Base-by-base conservation (phyloP, 2,113 vertebrate genomes). In the Misgurnus anguillicaudatus region DNA sequence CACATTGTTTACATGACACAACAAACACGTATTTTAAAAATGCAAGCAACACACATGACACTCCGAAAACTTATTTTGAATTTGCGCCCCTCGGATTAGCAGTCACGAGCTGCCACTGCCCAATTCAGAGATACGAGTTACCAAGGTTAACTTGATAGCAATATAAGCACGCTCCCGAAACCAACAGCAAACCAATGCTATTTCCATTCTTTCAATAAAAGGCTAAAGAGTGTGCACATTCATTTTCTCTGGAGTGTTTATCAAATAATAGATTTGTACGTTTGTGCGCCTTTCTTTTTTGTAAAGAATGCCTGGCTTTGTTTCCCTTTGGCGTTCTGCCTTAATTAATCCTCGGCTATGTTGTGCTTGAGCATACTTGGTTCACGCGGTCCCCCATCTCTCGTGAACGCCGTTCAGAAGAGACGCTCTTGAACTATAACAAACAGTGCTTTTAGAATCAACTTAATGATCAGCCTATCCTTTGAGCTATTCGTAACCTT, bases 391-490 rank as follows among this genome's bases (percentile, higher is more conserved):
- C 14, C 42, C 42, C 21, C 5, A 24, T 48, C 31, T 64, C 31
- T 14, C 17, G 16, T 74, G 57, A 61, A 21, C 19, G 36, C 19
- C 45, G 36, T 64, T 63, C 6, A 38, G 45, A 76, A 53, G 24
- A 64, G 47, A 21, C 58, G 9, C 47, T 51, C 61, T 63, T 16
- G 31, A 31, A 19, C 73, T 64, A 36, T 60, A 62, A 53, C 55
- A 61, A 61, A 47, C 65, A 66, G 47, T 13, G 38, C 9, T 80
- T 38, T 79, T 53, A 60, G 21, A 69, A 76, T 64, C 73, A 63
- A 53, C 73, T 48, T 76, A 76, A 76, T 76, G 58, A 76, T 64
- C 73, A 76, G 73, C 58, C 53, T 71, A 66, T 79, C 67, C 65
- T 61, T 48, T 13, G 42, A 68, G 63, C 31, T 53, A 42, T 64